These are phyloP conservation scores for Merodon equestris DNA, from an alignment of 2,888 invertebrate species.

Conservation along the genomic window DNA sequence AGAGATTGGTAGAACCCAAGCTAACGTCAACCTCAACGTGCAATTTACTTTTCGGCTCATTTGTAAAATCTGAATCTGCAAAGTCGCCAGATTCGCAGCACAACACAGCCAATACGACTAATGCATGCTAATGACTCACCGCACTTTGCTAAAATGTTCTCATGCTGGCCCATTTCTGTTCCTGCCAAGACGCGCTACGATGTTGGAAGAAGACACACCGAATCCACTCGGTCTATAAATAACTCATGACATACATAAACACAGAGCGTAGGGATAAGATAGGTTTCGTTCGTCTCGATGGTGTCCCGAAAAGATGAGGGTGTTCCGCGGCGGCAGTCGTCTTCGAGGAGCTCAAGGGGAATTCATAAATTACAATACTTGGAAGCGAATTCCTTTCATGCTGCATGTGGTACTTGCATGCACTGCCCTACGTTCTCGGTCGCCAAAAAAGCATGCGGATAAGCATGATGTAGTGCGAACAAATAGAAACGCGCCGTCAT, in stretches of 20 bases:
- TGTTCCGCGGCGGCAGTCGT: conserved; percentile 1
- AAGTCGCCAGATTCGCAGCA: conserved; percentile 38
- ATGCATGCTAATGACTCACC: conserved; percentile 61
- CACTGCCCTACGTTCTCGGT: too few species aligned
- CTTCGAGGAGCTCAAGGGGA: conserved; percentile 9
- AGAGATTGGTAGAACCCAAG: conserved; percentile 22
- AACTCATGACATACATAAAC: conserved; percentile 66
- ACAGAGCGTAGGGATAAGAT: conserved; percentile 28
- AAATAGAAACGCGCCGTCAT: too few species aligned
- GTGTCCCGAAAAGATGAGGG: conserved; percentile 30
- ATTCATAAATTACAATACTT: too few species aligned
- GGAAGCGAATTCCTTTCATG: too few species aligned
- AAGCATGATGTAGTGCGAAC: too few species aligned
- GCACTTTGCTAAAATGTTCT: conserved; percentile 29
- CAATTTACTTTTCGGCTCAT: conserved; percentile 39
- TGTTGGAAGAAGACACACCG: conserved; percentile 24
- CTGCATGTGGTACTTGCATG: too few species aligned
- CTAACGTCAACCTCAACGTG: conserved; percentile 1
- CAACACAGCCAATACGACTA: conserved; percentile 13
- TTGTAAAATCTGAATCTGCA: conserved; percentile 11
- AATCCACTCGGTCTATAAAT: conserved; percentile 63
- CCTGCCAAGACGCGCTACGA: conserved; percentile 22
- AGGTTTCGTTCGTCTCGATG: conserved; percentile 24
- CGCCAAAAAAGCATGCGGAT: too few species aligned
- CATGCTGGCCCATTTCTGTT: conserved; percentile 52